Evolutionary conservation across 2,888 invertebrate genomes (phyloP).

Genomic region (Acleris holmiana): DNA sequence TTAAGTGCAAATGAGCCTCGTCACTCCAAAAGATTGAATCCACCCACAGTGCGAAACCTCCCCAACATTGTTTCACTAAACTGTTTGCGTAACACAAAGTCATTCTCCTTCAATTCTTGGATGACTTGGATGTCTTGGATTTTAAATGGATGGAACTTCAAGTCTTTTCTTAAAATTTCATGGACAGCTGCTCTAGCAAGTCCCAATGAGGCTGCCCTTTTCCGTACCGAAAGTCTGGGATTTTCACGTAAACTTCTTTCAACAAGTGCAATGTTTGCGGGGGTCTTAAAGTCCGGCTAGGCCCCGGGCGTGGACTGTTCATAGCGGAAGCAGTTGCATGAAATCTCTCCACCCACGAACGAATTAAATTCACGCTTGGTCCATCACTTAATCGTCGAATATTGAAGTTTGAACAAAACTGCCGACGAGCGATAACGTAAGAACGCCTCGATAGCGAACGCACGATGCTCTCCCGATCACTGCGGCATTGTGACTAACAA

Average conservation of each 20-base stretch:
- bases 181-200: conserved; percentile 39
- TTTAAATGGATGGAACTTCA: conserved; percentile 43
- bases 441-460: conserved; percentile 8
- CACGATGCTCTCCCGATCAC: conserved; percentile 16
- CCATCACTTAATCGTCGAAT: conserved; percentile 43
- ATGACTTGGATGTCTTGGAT: conserved; percentile 39
- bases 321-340: conserved; percentile 40
- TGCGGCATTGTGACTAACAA: too few relatives aligned
- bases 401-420: conserved; percentile 32
- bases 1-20: too few relatives aligned
- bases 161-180: conserved; percentile 40
- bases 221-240: conserved; percentile 35
- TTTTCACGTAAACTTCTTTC: conserved; percentile 36
- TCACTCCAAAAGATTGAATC: neutral
- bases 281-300: conserved; percentile 41
- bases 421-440: conserved; percentile 38
- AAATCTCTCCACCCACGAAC: conserved; percentile 43
- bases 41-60: conserved; percentile 35
- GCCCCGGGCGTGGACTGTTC: conserved; percentile 41
- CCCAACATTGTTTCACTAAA: conserved; percentile 37
- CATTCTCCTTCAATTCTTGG: conserved; percentile 36
- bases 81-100: conserved; percentile 20
- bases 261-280: conserved; percentile 40
- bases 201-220: conserved; percentile 37
- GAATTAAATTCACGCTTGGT: conserved; percentile 45